A percentile compares a stretch with the other conserved stretches of the same genome.
Conservation (phyloP, 1,140 invertebrate species). For the Yoshiicerus persimilis region DNA sequence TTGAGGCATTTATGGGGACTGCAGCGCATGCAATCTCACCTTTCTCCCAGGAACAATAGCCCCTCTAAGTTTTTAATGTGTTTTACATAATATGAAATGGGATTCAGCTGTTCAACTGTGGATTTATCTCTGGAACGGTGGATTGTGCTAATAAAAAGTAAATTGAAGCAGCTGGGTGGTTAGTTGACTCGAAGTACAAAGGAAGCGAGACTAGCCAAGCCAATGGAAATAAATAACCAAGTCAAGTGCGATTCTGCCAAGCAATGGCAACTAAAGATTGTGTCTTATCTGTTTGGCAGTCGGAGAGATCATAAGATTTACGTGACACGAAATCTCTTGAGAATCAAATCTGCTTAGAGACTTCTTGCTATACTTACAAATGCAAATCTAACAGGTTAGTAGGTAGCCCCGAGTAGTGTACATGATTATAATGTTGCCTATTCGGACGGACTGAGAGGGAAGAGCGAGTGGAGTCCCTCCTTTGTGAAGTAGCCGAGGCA, state of each 20-base stretch:
- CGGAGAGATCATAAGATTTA: conserved; percentile 6
- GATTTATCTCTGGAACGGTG: background rate
- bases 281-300: conserved; percentile 1
- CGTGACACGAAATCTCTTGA: background rate
- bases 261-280: background rate
- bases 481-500: background rate
- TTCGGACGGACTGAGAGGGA: background rate
- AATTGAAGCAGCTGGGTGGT: background rate
- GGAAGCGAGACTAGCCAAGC: background rate
- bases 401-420: too few species aligned
- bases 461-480: background rate
- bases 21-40: background rate
- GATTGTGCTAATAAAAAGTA: background rate
- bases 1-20: too few species aligned
- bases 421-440: background rate
- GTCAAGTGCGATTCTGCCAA: background rate
- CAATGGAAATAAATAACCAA: background rate
- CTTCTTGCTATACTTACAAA: background rate
- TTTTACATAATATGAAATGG: background rate
- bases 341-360: conserved; percentile 17
- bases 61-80: background rate
- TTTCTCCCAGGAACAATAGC: background rate
- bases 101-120: background rate
- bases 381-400: conserved; percentile 11
- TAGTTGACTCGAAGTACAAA: background rate